Conservation (phyloP, 2,797 vertebrate genomes). For the Petrocephalus sullivani region DNA sequence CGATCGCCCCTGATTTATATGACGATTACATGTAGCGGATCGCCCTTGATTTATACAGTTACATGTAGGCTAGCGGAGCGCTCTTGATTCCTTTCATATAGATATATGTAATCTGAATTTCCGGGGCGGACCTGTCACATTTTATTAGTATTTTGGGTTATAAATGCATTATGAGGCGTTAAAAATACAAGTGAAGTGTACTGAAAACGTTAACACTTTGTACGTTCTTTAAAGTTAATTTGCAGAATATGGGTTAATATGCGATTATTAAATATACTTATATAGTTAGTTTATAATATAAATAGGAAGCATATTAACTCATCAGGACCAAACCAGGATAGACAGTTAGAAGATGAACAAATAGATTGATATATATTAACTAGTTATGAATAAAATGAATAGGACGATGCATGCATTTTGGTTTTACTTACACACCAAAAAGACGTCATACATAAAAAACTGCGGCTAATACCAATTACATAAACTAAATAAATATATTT, state of each 20-base stretch:
- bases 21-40: not conserved
- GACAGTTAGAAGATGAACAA: not conserved
- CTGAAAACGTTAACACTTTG: not conserved
- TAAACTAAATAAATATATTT: not conserved
- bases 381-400: not conserved
- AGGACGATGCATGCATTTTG: too few relatives aligned
- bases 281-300: not conserved
- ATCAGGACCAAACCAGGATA: not conserved
- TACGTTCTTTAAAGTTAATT: not conserved
- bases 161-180: not conserved
- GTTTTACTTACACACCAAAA: too few relatives aligned
- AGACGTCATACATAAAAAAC: too few relatives aligned
- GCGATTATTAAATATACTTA: not conserved
- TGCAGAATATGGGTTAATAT: not conserved
- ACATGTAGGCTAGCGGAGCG: not conserved
- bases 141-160: not conserved
- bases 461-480: too few relatives aligned
- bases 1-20: not conserved
- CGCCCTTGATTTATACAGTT: not conserved
- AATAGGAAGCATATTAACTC: not conserved
- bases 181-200: not conserved
- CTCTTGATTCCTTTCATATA: too few relatives aligned
- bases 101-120: not conserved
- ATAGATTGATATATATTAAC: not conserved
- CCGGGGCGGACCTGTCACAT: not conserved